A percentile compares a stretch with the other conserved stretches of the same genome.
These are phyloP conservation scores for Mesembrinibis cayennensis DNA, from an alignment of 2,113 vertebrate species.

Conservation along the genomic window DNA sequence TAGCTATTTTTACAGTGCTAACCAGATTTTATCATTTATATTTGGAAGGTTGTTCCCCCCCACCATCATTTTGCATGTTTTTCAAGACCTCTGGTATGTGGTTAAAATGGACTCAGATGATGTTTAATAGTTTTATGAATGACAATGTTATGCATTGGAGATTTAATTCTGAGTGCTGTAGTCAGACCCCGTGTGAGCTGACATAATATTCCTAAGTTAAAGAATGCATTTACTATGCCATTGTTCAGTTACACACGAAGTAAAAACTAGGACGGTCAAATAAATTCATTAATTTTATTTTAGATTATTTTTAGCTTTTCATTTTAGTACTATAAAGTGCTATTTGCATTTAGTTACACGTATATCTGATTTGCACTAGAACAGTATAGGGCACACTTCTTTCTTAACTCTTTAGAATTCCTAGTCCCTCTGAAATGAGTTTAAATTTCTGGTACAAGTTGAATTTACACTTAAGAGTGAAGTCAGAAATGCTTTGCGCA, in stretches of 20 bases:
- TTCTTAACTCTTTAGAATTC: background rate
- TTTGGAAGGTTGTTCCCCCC: background rate
- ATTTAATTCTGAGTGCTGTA: background rate
- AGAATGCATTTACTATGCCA: background rate
- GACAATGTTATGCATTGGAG: background rate
- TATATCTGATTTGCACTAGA: background rate
- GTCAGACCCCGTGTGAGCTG: background rate
- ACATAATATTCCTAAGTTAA: background rate
- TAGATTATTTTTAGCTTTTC: background rate
- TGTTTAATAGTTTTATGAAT: background rate
- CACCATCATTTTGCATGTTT: background rate
- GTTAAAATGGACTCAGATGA: background rate
- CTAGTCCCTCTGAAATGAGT: background rate
- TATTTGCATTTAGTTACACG: background rate
- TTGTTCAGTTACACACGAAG: background rate
- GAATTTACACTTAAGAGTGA: background rate
- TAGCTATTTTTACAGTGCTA: background rate
- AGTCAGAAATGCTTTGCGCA: background rate
- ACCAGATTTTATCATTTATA: background rate
- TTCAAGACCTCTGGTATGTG: background rate
- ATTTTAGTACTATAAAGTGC: background rate
- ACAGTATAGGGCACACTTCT: background rate
- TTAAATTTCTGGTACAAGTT: background rate
- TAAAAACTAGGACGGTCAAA: background rate
- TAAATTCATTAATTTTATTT: background rate